phyloP scores from a whole-genome alignment of 2,113 vertebrate genomes.

The Passer montanus region DNA sequence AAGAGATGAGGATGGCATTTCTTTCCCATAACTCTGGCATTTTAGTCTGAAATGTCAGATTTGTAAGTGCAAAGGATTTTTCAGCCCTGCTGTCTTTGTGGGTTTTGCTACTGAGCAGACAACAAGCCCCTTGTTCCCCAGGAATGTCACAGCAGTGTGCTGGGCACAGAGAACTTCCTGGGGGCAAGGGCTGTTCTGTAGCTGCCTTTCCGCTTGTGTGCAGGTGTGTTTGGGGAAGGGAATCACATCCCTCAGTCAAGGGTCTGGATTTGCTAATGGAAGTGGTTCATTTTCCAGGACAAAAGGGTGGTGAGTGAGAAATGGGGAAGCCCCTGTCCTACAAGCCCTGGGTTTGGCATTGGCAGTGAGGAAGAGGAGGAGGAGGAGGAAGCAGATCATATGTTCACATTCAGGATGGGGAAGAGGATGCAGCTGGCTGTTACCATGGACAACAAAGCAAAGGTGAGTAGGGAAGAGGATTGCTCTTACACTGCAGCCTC shows the following conservation, averaged over 20 bases:
- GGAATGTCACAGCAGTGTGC: neutral
- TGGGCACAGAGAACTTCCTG: neutral
- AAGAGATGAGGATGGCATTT: conserved; percentile 16
- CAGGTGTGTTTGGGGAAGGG: conserved; percentile 47
- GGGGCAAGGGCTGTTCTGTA: neutral
- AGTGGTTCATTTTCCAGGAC: conserved; percentile 74
- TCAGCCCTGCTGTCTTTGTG: neutral
- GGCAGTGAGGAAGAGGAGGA: conserved; percentile 71
- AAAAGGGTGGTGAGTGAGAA: conserved; percentile 88
- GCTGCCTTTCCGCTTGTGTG: neutral
- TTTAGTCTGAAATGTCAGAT: conserved; percentile 66
- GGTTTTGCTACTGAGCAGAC: conserved; percentile 35
- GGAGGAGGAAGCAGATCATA: conserved; percentile 54
- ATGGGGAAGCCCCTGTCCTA: conserved; percentile 54
- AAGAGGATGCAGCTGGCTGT: conserved; percentile 89
- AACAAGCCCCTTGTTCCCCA: conserved; percentile 36
- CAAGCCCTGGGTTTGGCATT: conserved; percentile 26
- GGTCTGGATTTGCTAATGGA: neutral
- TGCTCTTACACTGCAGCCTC: neutral
- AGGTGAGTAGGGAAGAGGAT: conserved; percentile 75
- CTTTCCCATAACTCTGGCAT: conserved; percentile 43
- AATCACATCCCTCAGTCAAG: neutral
- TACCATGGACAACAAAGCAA: conserved; percentile 89
- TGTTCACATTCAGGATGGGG: conserved; percentile 77
- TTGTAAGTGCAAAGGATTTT: conserved; percentile 56